Base-by-base conservation (phyloP, 2,888 invertebrate genomes). In the Pachliopta kotzebuea region DNA sequence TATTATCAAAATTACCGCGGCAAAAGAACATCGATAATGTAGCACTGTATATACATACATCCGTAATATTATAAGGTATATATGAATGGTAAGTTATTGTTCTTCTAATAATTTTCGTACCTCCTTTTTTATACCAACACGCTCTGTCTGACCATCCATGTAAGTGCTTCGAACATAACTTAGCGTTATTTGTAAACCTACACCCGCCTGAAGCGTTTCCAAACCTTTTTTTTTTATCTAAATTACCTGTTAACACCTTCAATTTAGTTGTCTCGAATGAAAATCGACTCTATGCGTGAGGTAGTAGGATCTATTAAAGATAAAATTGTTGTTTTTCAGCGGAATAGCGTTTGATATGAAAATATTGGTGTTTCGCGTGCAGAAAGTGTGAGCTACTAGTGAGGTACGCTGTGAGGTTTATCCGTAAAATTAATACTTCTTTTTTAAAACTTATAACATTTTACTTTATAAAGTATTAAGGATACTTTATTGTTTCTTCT, bases 301-400 rank as follows among this genome's bases (percentile, higher is more conserved):
- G 6, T 0, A 6, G 26, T 65, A 65, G 50, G 62, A 55, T 37
- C 21, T 54, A 58, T 54, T 55, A 31, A 58, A 54, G 56, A 53
- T 26, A 53, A 56, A 57, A 56, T 50, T 23, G 62, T 53, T 49
- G 61, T 66, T 64, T 68, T 54, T 59, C 6, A 65, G 42, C 68
- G 69, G 70, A 72, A 74, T 72, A 75, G 68, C 71, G 72, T 76
- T 77, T 76, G 75, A 78, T 77, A 80, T 80, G 76, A 80, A 79
- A 84, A 83, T 83, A 80, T 81, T 75, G 76, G 76, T 76, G 76
- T 81, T 80, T 79, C 70, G 76, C 79, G 77, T 79, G 78, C 76
- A 72, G 73, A 76, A 77, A 78, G 74, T 74, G 76, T 65, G 67
- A 71, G 71, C 70, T 72, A 62, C 57, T 61, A 61, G 65, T 57